phyloP scores from a whole-genome alignment of 2,888 invertebrate genomes.

The Hoplodrina blanda region DNA sequence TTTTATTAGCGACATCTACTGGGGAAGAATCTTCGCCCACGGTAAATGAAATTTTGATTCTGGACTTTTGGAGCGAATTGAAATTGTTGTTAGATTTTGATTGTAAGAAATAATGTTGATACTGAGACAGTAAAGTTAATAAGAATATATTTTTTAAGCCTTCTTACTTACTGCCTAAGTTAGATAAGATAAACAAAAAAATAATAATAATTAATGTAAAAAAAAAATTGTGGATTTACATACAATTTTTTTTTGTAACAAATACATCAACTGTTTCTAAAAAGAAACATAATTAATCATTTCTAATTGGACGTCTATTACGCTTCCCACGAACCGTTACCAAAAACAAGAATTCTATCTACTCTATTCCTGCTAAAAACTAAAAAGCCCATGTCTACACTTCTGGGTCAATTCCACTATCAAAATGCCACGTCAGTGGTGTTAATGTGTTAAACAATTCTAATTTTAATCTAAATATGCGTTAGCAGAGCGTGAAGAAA shows the following conservation, averaged over 20 bases:
- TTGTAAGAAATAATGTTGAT: too few species aligned
- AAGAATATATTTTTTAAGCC: background rate
- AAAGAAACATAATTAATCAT: background rate
- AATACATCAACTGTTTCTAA: too few species aligned
- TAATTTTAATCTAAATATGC: slow-evolving; percentile 68
- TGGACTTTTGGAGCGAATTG: background rate
- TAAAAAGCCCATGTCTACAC: slow-evolving; percentile 29
- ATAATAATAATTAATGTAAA: too few species aligned
- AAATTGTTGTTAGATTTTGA: background rate
- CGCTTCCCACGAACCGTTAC: background rate
- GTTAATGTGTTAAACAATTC: slow-evolving; percentile 67
- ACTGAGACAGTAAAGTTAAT: background rate
- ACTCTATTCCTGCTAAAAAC: slow-evolving; percentile 29
- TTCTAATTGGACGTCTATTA: slow-evolving; percentile 1
- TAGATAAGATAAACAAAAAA: too few species aligned
- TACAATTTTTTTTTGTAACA: too few species aligned
- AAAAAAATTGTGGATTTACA: too few species aligned
- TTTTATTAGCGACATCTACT: slow-evolving; percentile 58
- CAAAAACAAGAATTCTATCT: slow-evolving; percentile 3
- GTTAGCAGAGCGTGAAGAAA: slow-evolving; percentile 63
- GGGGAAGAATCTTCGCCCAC: slow-evolving; percentile 41
- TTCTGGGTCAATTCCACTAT: slow-evolving; percentile 62
- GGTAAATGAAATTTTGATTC: slow-evolving; percentile 33
- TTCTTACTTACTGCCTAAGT: too few species aligned
- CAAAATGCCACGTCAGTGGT: slow-evolving; percentile 60